Percentiles rank a stretch among this genome's conserved stretches.
Evolutionary conservation across 1,140 invertebrate species (phyloP).

Genomic region (Drosophila trapezifrons): DNA sequence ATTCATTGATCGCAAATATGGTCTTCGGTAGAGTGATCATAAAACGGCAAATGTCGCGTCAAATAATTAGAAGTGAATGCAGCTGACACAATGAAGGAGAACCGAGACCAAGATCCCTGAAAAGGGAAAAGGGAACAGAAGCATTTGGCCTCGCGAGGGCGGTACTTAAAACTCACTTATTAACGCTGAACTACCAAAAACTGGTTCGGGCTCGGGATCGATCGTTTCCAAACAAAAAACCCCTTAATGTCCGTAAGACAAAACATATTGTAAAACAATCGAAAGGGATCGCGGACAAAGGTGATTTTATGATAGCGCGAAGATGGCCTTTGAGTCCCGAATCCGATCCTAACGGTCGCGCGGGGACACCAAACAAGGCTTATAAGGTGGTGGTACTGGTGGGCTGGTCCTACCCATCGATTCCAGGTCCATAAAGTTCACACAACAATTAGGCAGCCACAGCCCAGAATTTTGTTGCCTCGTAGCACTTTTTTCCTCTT

Average conservation of each 20-base stretch:
- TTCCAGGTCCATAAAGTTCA: conserved; percentile 63
- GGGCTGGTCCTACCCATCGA: conserved; percentile 38
- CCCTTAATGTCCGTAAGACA: conserved; percentile 71
- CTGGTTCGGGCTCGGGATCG: conserved; percentile 33
- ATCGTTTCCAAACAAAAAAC: conserved; percentile 73
- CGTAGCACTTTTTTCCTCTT: conserved; percentile 33
- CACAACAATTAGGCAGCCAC: conserved; percentile 69
- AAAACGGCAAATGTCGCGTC: conserved; percentile 50
- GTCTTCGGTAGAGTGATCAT: conserved; percentile 4
- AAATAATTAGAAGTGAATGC: conserved; percentile 74
- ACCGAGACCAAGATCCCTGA: conserved; percentile 30
- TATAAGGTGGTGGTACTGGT: conserved; percentile 24
- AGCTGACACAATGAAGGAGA: conserved; percentile 57
- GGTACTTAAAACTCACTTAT: conserved; percentile 72
- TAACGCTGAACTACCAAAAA: conserved; percentile 54
- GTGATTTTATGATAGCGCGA: conserved; percentile 63
- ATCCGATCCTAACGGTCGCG: conserved; percentile 20
- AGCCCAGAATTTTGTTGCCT: conserved; percentile 60
- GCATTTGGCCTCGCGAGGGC: conserved; percentile 44
- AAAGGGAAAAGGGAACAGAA: conserved; percentile 30
- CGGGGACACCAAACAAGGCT: conserved; percentile 70
- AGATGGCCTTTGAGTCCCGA: conserved; percentile 32
- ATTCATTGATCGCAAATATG: conserved; percentile 61
- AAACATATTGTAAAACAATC: conserved; percentile 74
- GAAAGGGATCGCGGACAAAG: conserved; percentile 55